These are phyloP conservation scores for Morpho deidamia DNA, from an alignment of 2,888 invertebrate species.

Conservation along the genomic window DNA sequence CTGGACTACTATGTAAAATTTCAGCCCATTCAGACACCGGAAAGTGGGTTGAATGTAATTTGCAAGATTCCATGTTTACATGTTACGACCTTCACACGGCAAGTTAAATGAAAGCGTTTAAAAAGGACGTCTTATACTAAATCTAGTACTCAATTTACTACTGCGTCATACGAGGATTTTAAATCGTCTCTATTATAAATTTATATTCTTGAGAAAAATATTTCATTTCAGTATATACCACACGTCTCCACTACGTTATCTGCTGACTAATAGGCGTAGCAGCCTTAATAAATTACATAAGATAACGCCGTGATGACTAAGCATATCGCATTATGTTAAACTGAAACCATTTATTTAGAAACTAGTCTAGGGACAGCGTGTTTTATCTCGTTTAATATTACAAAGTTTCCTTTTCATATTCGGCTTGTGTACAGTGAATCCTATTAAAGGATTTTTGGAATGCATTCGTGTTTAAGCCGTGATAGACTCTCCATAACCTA, in stretches of 20 bases:
- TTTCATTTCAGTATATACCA: too few species aligned
- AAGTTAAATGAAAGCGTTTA: too few species aligned
- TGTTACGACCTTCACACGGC: too few species aligned
- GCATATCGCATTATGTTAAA: constrained; percentile 60
- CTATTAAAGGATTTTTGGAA: not conserved
- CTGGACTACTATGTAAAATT: too few species aligned
- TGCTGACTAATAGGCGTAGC: constrained; percentile 45
- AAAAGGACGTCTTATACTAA: too few species aligned
- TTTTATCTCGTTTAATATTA: constrained; percentile 58
- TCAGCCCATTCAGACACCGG: too few species aligned
- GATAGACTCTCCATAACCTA: not conserved
- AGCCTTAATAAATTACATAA: constrained; percentile 51
- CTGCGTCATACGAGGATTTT: too few species aligned
- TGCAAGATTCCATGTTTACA: too few species aligned
- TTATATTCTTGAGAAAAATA: too few species aligned
- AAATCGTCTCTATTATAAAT: too few species aligned
- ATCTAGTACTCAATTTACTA: too few species aligned
- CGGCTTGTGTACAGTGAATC: not conserved
- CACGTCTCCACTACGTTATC: constrained; percentile 9
- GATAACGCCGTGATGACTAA: constrained; percentile 64
- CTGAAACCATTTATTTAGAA: constrained; percentile 55
- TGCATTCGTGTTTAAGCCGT: not conserved
- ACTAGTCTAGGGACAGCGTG: constrained; percentile 50
- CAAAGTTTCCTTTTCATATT: constrained; percentile 26
- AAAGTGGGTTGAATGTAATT: too few species aligned